Evolutionary conservation across 2,888 invertebrate genomes (phyloP).

Genomic region (Trichogramma evanescens): DNA sequence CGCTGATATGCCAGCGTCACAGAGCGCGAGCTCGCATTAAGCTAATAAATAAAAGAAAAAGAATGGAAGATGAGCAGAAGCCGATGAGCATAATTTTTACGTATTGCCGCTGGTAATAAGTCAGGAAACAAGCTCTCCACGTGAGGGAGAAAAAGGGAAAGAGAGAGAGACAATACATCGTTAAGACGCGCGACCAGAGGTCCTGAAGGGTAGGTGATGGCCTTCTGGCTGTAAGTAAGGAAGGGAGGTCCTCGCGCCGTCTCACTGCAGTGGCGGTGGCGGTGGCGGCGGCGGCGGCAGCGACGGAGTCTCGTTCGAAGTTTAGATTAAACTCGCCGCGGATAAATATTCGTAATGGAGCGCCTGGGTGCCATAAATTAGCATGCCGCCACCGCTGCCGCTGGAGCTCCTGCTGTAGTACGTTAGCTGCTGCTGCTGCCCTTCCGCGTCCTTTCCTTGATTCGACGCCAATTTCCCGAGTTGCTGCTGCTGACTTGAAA

Average conservation of each 20-base stretch:
- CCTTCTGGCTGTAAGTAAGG: constrained; percentile 12
- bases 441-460: constrained; percentile 31
- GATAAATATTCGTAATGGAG: constrained; percentile 50
- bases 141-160: too few relatives aligned
- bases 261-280: not conserved
- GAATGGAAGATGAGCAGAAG: constrained; percentile 19
- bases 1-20: too few relatives aligned
- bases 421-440: constrained; percentile 27
- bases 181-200: constrained; percentile 37
- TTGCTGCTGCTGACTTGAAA: constrained; percentile 21
- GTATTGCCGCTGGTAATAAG: too few relatives aligned
- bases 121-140: too few relatives aligned
- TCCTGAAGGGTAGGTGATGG: constrained; percentile 24
- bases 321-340: constrained; percentile 49
- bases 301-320: constrained; percentile 37
- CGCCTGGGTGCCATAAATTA: constrained; percentile 49
- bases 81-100: constrained; percentile 37
- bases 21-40: too few relatives aligned
- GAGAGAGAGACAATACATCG: constrained; percentile 43
- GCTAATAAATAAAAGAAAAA: too few relatives aligned
- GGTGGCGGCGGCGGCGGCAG: not conserved
- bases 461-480: constrained; percentile 31
- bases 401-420: too few relatives aligned
- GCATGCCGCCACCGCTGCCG: constrained; percentile 29
- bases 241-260: constrained; percentile 5